Conservation (phyloP, 2,113 vertebrate genomes). For the Dissostichus mawsoni region DNA sequence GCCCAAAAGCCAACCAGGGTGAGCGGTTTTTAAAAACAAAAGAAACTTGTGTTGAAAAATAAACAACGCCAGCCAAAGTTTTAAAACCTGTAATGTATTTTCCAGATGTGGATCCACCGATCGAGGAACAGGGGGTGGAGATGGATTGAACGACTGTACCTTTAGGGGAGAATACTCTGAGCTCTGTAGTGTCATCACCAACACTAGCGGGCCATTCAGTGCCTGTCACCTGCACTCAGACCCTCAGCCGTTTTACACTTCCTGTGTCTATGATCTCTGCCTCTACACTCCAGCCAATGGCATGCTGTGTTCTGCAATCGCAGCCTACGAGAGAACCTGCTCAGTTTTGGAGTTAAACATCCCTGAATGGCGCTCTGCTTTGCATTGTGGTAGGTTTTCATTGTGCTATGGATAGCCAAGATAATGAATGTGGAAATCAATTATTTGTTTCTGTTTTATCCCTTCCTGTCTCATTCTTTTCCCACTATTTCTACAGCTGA, state of each 20-base stretch:
- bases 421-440: background rate
- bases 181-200: conserved; percentile 72
- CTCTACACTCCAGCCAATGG: conserved; percentile 61
- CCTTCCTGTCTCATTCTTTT: background rate
- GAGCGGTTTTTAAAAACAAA: conserved; percentile 9
- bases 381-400: conserved; percentile 65
- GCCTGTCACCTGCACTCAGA: conserved; percentile 57
- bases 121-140: background rate
- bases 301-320: conserved; percentile 69
- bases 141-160: conserved; percentile 10
- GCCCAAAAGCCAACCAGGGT: conserved; percentile 67
- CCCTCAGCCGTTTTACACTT: conserved; percentile 36
- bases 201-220: conserved; percentile 68
- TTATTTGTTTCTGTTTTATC: background rate
- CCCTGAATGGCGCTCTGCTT: conserved; percentile 60
- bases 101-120: conserved; percentile 61
- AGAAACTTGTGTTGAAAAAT: no score
- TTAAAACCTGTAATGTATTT: background rate
- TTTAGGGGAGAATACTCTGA: conserved; percentile 58
- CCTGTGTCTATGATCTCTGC: conserved; percentile 75
- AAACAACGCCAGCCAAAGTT: background rate
- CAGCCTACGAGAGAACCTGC: conserved; percentile 69
- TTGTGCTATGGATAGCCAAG: background rate
- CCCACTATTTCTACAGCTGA: conserved; percentile 30
- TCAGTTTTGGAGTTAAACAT: conserved; percentile 34